Evolutionary conservation across 2,888 invertebrate species (phyloP), one percentile per base, ranked within the genome.

Genomic region (Spodoptera exigua): DNA sequence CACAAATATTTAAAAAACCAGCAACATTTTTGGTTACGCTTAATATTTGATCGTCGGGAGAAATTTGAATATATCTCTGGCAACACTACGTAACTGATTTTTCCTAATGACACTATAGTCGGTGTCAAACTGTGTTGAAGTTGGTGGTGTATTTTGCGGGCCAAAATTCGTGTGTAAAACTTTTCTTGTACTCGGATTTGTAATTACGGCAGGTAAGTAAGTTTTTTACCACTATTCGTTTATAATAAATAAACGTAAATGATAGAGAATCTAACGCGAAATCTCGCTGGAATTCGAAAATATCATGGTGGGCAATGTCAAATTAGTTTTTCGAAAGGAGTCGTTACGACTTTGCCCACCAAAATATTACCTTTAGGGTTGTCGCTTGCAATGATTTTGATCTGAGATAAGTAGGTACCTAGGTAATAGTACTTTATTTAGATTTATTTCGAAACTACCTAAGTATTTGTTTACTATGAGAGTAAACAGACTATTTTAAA

Each of bases 121-220:
- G 32, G 36, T 39, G 21, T 54, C 36, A 45, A 36, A 52, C 52
- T 18, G 52, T 36, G 35, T 43, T n/a, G 10, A 54, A 47, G 37
- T 55, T 40, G 39, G 41, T 56, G 21, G 40, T 56, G 48, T 56
- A 56, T 41, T 56, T 47, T 43, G 46, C 46, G 55, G 40, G 47
- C 47, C 41, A 55, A 55, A 47, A n/a, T n/a, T n/a, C 3, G 14
- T 11, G 43, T 16, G 17, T 43, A 56, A 56, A 43, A 27, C 46
- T 46, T 46, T 54, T 7, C 12, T 0, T 10, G 0, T 14, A 40
- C 17, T 14, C 40, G 3, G 14, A 40, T 54, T 54, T 54, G 2
- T 46, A 40, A 45, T 46, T 5, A 40, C 37, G 37, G 37, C 46
- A 52, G 43, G 41, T 52, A 43, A 52, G 35, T 52, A 52, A 43